Evolutionary conservation across 2,888 invertebrate species (phyloP).

Genomic region (Tipula confusa): DNA sequence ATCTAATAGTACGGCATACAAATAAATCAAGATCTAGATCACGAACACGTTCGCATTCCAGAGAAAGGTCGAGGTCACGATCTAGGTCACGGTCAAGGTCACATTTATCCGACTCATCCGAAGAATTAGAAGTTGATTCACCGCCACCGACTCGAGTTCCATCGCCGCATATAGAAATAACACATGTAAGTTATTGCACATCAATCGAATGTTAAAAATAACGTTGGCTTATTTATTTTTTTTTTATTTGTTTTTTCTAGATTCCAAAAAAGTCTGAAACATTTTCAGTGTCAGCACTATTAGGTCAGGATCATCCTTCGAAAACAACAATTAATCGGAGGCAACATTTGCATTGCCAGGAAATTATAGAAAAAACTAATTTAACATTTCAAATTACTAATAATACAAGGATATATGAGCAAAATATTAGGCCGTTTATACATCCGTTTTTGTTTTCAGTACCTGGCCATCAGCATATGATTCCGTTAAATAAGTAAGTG

Average conservation of each 20-base stretch:
- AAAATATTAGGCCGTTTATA: conserved; percentile 46
- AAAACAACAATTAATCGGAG: conserved; percentile 39
- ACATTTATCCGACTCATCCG: conserved; percentile 58
- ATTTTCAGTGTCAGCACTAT: conserved; percentile 76
- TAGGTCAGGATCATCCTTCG: conserved; percentile 72
- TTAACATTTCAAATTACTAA: conserved; percentile 36
- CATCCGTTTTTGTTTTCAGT: conserved; percentile 49
- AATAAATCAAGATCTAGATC: conserved; percentile 31
- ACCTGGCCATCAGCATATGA: conserved; percentile 46
- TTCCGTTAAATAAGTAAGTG: conserved; percentile 42
- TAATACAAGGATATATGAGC: conserved; percentile 47
- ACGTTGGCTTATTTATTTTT: not conserved
- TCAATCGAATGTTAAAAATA: no score
- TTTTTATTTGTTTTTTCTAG: not conserved
- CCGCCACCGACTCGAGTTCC: conserved; percentile 55
- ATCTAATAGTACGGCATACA: not conserved
- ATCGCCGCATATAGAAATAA: not conserved
- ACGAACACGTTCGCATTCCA: conserved; percentile 38
- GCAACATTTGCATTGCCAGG: not conserved
- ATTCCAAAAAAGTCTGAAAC: conserved; percentile 68
- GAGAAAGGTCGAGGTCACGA: conserved; percentile 46
- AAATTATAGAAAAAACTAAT: conserved; percentile 4
- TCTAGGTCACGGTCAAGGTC: conserved; percentile 42
- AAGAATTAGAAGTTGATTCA: conserved; percentile 72
- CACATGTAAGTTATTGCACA: not conserved